A percentile compares a stretch with the other conserved stretches of the same genome.
Evolutionary conservation across 2,113 vertebrate genomes (phyloP).

Genomic region (Boleophthalmus pectinirostris): DNA sequence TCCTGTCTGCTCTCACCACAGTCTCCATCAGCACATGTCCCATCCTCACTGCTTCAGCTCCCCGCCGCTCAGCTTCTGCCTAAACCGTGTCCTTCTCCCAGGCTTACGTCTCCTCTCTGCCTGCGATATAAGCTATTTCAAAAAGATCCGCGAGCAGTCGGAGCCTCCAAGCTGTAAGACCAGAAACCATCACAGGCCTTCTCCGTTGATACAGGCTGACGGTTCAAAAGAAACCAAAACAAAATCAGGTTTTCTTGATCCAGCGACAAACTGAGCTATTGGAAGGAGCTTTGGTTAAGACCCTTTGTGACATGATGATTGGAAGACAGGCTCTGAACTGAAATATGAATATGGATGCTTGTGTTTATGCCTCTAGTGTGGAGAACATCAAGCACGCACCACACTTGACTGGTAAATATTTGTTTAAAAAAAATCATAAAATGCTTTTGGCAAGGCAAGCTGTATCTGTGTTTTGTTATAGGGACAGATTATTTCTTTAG

Average conservation of each 20-base stretch:
- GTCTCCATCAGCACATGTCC: slow-evolving; percentile 63
- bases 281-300: slow-evolving; percentile 76
- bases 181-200: slow-evolving; percentile 64
- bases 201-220: slow-evolving; percentile 69
- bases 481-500: slow-evolving; percentile 73
- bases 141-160: slow-evolving; percentile 70
- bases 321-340: slow-evolving; percentile 70
- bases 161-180: slow-evolving; percentile 64
- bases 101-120: slow-evolving; percentile 73
- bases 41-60: slow-evolving; percentile 53
- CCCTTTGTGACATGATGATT: slow-evolving; percentile 77
- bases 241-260: slow-evolving; percentile 77
- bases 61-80: slow-evolving; percentile 74
- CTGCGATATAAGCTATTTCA: slow-evolving; percentile 77
- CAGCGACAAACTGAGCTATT: slow-evolving; percentile 71
- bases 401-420: slow-evolving; percentile 70
- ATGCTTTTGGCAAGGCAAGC: slow-evolving; percentile 60
- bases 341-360: slow-evolving; percentile 80
- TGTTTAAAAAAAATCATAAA: slow-evolving; percentile 53
- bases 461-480: slow-evolving; percentile 64
- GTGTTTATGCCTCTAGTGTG: slow-evolving; percentile 72
- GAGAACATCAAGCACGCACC: slow-evolving; percentile 65
- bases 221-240: slow-evolving; percentile 77
- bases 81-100: slow-evolving; percentile 78
- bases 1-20: slow-evolving; percentile 52